A percentile compares a stretch with the other conserved stretches of the same genome.
Evolutionary conservation across 2,888 invertebrate species (phyloP).

Genomic region (Acleris laterana): DNA sequence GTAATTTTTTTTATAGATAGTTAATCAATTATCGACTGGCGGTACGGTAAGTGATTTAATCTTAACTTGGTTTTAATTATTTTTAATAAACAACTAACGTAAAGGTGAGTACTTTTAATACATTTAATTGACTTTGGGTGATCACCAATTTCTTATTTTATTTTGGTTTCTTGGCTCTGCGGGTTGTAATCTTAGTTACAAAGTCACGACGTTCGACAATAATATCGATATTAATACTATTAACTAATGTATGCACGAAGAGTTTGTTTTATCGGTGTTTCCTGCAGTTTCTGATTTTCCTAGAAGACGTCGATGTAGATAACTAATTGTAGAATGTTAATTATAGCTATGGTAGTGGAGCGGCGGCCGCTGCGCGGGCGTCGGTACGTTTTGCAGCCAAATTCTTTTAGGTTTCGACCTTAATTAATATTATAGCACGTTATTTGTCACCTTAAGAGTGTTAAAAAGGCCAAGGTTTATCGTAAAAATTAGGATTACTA

Average conservation of each 20-base stretch:
- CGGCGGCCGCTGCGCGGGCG: conserved; percentile 27
- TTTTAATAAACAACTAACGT: not conserved
- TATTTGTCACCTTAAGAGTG: conserved; percentile 26
- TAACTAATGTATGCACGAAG: not conserved
- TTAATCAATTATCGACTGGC: conserved; percentile 21
- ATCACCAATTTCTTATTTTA: too few species aligned
- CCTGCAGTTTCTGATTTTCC: conserved; percentile 18
- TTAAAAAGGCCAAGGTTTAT: not conserved
- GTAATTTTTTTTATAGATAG: conserved; percentile 16
- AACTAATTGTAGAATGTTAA: conserved; percentile 39
- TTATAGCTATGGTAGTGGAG: conserved; percentile 43
- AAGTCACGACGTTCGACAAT: too few species aligned
- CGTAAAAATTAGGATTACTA: not conserved
- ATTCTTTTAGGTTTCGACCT: conserved; percentile 40
- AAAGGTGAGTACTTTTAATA: not conserved
- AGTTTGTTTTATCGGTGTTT: conserved; percentile 6
- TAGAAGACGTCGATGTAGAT: conserved; percentile 29
- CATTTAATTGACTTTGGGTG: not conserved
- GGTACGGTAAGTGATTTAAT: conserved; percentile 19
- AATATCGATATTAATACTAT: too few species aligned
- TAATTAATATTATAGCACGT: conserved; percentile 39
- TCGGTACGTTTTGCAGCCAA: conserved; percentile 37
- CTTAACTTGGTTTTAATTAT: not conserved
- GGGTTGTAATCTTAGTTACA: too few species aligned
- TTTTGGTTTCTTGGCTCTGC: too few species aligned